phyloP scores from a whole-genome alignment of 53 echinoderm and acorn worm genomes.

The Zoroaster sp. region DNA sequence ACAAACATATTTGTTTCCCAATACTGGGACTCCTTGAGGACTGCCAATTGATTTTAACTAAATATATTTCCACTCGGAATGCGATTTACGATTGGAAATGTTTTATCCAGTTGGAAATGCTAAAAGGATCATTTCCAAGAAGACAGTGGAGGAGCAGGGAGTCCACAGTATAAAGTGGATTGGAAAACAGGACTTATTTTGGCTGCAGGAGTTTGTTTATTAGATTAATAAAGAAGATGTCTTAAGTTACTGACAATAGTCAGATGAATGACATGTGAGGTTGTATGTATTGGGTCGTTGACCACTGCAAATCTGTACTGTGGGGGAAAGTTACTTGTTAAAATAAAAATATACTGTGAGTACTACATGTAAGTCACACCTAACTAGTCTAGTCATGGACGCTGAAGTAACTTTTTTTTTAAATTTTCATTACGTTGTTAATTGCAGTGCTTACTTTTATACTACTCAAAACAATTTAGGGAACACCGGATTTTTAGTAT shows the following conservation, averaged over 20 bases:
- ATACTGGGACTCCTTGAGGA: not conserved
- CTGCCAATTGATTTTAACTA: not conserved
- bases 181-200: not conserved
- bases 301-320: too few species aligned
- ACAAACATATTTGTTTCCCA: not conserved
- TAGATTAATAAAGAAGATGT: not conserved
- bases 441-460: too few species aligned
- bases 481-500: too few species aligned
- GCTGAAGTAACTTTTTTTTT: too few species aligned
- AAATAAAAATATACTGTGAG: too few species aligned
- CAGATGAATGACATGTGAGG: slow-evolving; percentile 6
- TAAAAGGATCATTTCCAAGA: slow-evolving; percentile 37
- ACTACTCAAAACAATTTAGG: too few species aligned
- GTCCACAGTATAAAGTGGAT: slow-evolving; percentile 11
- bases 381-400: too few species aligned
- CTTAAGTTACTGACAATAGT: not conserved
- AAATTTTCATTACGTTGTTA: too few species aligned
- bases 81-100: slow-evolving; percentile 12
- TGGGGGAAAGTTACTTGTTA: too few species aligned
- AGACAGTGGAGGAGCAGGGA: too few species aligned
- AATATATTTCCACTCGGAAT: not conserved
- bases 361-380: too few species aligned
- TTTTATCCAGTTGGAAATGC: not conserved
- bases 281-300: not conserved
- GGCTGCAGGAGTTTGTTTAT: slow-evolving; percentile 1